These are phyloP conservation scores for Rutpela maculata DNA, from an alignment of 2,888 invertebrate genomes.

Conservation along the genomic window DNA sequence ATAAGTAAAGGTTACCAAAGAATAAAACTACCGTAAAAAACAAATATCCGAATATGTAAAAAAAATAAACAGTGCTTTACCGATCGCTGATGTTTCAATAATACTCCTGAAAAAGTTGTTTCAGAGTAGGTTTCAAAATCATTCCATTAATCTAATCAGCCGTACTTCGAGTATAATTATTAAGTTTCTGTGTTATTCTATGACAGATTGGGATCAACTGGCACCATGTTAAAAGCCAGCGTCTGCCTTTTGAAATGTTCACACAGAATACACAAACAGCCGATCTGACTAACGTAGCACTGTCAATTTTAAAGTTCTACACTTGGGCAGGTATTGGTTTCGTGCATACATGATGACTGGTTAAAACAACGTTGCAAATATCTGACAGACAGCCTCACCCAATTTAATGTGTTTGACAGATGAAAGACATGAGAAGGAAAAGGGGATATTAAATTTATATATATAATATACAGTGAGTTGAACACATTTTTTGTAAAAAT, in stretches of 20 bases:
- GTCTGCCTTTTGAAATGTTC: conserved; percentile 45
- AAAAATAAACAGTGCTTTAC: not conserved
- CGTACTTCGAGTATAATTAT: not conserved
- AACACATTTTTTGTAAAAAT: too few relatives aligned
- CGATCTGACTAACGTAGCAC: conserved; percentile 51
- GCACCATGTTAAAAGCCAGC: conserved; percentile 47
- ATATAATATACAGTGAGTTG: too few relatives aligned
- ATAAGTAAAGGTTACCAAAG: too few relatives aligned
- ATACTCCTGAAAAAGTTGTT: not conserved
- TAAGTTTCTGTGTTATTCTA: conserved; percentile 19
- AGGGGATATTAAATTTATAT: not conserved
- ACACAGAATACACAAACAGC: conserved; percentile 55
- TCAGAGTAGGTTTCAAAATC: not conserved
- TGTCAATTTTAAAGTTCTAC: conserved; percentile 66
- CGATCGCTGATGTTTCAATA: not conserved
- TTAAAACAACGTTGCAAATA: conserved; percentile 44
- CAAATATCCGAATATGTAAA: too few relatives aligned
- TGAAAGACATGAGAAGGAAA: conserved; percentile 10
- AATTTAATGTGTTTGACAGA: conserved; percentile 46
- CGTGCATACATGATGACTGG: conserved; percentile 55
- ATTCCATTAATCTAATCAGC: not conserved
- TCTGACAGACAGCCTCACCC: conserved; percentile 39
- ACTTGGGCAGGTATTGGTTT: conserved; percentile 61
- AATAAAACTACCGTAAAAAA: too few relatives aligned
- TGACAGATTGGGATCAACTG: conserved; percentile 46